phyloP scores from a whole-genome alignment of 2,113 vertebrate species.

The Macrotus californicus region DNA sequence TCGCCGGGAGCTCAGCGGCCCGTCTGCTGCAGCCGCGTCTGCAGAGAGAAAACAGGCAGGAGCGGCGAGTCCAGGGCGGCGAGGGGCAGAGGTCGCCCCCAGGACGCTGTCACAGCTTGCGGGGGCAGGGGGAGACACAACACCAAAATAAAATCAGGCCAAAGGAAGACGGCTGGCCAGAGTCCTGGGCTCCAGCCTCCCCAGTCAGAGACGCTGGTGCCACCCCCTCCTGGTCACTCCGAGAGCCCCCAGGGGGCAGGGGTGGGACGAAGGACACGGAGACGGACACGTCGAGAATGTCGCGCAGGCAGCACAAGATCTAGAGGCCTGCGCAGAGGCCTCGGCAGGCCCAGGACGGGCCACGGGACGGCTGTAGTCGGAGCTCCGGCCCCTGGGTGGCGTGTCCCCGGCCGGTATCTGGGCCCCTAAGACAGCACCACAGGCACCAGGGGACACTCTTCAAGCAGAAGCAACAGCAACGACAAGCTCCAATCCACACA shows the following conservation, averaged over 20 bases:
- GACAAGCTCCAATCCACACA: neutral
- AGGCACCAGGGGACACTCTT: neutral
- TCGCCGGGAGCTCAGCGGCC: conserved; percentile 30
- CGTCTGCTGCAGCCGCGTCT: conserved; percentile 34
- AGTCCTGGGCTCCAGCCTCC: neutral
- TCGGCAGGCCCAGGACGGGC: neutral
- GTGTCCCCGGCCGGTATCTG: neutral
- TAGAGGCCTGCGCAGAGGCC: too few relatives aligned
- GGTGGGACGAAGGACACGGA: neutral
- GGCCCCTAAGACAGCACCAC: fast-evolving
- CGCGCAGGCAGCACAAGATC: neutral
- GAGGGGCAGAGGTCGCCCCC: neutral
- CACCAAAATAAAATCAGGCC: neutral
- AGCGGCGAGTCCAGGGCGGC: neutral
- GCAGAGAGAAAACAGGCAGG: conserved; percentile 62
- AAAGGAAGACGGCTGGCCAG: neutral
- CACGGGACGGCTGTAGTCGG: fast-evolving
- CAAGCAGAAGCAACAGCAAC: neutral
- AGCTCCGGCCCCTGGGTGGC: neutral
- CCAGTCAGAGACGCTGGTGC: neutral
- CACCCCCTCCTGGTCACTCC: neutral
- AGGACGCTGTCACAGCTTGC: neutral
- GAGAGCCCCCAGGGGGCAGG: neutral
- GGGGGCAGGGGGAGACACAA: neutral
- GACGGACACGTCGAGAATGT: neutral